A percentile compares a stretch with the other conserved stretches of the same genome.
Conservation (phyloP, 1,140 invertebrate species). For the Pseudomyrmex concolor region DNA sequence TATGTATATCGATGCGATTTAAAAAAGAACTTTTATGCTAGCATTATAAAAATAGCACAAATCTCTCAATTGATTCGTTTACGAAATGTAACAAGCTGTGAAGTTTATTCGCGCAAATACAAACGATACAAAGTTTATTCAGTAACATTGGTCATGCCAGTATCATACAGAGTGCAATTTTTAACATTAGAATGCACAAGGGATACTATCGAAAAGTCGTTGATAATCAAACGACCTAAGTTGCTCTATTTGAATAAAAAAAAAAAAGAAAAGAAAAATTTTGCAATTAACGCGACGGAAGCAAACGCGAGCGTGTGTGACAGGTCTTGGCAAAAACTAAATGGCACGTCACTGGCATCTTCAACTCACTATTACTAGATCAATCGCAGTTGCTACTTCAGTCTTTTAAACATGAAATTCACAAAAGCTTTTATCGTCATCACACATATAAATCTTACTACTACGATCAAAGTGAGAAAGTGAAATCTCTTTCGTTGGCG, state of each 20-base stretch:
- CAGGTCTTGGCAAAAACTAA: slow-evolving; percentile 11
- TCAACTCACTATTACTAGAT: slow-evolving; percentile 14
- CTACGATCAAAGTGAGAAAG: slow-evolving; percentile 21
- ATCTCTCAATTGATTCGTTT: background rate
- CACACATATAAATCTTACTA: background rate
- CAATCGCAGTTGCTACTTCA: slow-evolving; percentile 32
- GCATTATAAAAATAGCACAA: background rate
- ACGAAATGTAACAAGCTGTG: background rate
- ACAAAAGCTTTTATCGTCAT: slow-evolving; percentile 40
- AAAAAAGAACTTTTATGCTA: background rate
- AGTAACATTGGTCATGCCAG: background rate
- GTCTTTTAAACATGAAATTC: slow-evolving; percentile 38
- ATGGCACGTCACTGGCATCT: slow-evolving; percentile 19
- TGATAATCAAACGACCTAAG: slow-evolving; percentile 9
- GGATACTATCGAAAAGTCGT: background rate
- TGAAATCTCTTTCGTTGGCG: slow-evolving; percentile 37
- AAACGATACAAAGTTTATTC: slow-evolving; percentile 4
- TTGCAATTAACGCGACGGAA: slow-evolving; percentile 14
- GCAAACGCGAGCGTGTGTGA: slow-evolving; percentile 31
- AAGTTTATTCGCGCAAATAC: background rate
- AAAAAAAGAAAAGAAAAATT: slow-evolving; percentile 3
- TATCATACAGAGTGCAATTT: slow-evolving; percentile 32
- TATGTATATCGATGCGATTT: too few relatives aligned
- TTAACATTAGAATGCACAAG: slow-evolving; percentile 26
- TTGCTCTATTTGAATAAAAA: background rate